phyloP scores from a whole-genome alignment of 2,113 vertebrate species.

The Gobio gobio region DNA sequence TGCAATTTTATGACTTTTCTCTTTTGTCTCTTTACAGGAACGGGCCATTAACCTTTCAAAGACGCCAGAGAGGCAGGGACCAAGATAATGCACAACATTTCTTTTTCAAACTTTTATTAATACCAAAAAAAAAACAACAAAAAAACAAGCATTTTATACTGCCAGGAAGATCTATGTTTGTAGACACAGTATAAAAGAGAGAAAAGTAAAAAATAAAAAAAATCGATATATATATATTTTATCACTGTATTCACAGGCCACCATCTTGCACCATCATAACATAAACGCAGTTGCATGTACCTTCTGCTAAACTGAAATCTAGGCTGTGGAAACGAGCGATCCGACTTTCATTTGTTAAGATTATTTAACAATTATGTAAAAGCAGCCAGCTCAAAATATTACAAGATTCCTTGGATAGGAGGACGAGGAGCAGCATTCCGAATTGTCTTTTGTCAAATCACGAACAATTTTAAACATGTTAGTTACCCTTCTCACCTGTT shows the following conservation, averaged over 20 bases:
- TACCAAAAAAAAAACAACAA: slow-evolving; percentile 43
- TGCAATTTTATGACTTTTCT: background rate
- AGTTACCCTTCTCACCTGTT: slow-evolving; percentile 68
- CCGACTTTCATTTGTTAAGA: slow-evolving; percentile 58
- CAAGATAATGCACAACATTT: slow-evolving; percentile 55
- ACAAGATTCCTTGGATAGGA: background rate
- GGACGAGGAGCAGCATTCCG: slow-evolving; percentile 42
- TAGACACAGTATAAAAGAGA: slow-evolving; percentile 38
- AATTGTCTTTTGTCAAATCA: slow-evolving; percentile 31
- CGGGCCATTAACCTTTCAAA: slow-evolving; percentile 54
- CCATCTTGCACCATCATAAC: slow-evolving; percentile 70
- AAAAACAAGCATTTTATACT: slow-evolving; percentile 3
- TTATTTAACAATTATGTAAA: slow-evolving; percentile 21
- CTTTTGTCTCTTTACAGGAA: slow-evolving; percentile 49
- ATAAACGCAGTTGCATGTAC: slow-evolving; percentile 83
- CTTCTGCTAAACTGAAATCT: slow-evolving; percentile 76
- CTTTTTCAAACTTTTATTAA: slow-evolving; percentile 46
- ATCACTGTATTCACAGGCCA: slow-evolving; percentile 87
- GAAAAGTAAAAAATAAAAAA: background rate
- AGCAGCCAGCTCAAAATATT: background rate
- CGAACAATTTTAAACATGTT: slow-evolving; percentile 33
- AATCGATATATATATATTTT: slow-evolving; percentile 75
- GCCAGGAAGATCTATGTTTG: slow-evolving; percentile 31
- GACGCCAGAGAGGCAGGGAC: slow-evolving; percentile 54
- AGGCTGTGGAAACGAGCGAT: slow-evolving; percentile 86